A percentile compares a stretch with the other conserved stretches of the same genome.
Conservation (phyloP, 2,888 invertebrate genomes). For the Drosophila meridiana region DNA sequence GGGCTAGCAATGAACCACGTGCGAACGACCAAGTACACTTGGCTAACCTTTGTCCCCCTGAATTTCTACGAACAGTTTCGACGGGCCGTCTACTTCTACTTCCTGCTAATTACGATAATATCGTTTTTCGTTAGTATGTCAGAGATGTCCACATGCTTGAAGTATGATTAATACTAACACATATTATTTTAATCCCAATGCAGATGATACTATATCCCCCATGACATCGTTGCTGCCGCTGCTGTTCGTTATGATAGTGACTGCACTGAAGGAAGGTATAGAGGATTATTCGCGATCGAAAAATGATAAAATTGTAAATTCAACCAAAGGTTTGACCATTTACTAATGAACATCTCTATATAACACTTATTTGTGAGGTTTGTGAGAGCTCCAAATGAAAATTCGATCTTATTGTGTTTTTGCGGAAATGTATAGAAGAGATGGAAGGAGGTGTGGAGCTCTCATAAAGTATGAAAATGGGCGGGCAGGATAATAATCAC, state of each 20-base stretch:
- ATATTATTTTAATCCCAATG: neutral
- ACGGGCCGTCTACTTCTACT: slow-evolving; percentile 93
- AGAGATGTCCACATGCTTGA: too few species aligned
- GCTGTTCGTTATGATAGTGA: slow-evolving; percentile 91
- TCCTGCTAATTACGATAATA: slow-evolving; percentile 90
- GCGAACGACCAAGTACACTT: slow-evolving; percentile 90
- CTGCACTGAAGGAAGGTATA: slow-evolving; percentile 92
- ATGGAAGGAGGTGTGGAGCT: neutral
- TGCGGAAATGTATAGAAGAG: neutral
- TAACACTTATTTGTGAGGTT: neutral
- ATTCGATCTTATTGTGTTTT: neutral
- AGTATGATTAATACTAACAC: neutral
- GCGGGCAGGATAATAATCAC: neutral
- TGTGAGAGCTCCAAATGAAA: neutral
- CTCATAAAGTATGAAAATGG: neutral
- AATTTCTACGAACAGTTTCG: slow-evolving; percentile 93
- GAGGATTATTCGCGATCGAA: slow-evolving; percentile 92
- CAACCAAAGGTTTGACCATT: slow-evolving; percentile 86
- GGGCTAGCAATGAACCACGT: slow-evolving; percentile 85
- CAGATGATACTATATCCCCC: slow-evolving; percentile 92
- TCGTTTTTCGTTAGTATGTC: slow-evolving; percentile 88
- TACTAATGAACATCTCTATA: neutral
- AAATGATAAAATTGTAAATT: slow-evolving; percentile 91
- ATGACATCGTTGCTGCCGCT: slow-evolving; percentile 90
- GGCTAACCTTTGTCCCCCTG: slow-evolving; percentile 91